phyloP scores from a whole-genome alignment of 1,140 invertebrate species.

The Holcopasites calliopsidis region DNA sequence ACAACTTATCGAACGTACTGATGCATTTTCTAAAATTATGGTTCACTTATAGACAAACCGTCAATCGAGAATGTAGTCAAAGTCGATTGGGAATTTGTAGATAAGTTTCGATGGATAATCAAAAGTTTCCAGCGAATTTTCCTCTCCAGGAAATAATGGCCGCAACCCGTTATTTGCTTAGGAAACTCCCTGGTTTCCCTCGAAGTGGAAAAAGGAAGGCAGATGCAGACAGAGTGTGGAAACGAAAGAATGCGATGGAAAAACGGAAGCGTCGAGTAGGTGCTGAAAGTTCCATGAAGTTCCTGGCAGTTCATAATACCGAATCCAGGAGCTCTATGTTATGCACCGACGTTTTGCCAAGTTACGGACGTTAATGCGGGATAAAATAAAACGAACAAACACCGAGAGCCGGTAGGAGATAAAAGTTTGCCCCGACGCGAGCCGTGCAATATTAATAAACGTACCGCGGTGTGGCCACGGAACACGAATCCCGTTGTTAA shows the following conservation, averaged over 20 bases:
- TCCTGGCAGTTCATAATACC: not conserved
- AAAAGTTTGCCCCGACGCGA: conserved; percentile 36
- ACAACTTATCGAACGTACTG: no score
- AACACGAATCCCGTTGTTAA: conserved; percentile 34
- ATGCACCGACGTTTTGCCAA: conserved; percentile 12
- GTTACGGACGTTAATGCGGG: conserved; percentile 5
- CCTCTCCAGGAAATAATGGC: conserved; percentile 4
- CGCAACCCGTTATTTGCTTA: conserved; percentile 6
- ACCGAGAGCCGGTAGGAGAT: not conserved
- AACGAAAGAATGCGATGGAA: not conserved
- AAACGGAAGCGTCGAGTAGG: no score
- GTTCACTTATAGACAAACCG: no score
- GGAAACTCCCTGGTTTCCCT: not conserved
- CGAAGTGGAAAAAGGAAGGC: no score
- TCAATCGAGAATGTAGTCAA: no score
- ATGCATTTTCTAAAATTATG: no score
- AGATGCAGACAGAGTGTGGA: not conserved
- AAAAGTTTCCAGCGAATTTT: conserved; percentile 10
- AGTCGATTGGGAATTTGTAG: no score
- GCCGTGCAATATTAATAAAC: conserved; percentile 45
- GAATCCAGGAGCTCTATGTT: not conserved
- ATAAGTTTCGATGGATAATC: not conserved
- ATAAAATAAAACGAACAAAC: conserved; percentile 3
- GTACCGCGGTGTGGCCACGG: not conserved
- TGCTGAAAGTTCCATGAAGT: conserved; percentile 20